Evolutionary conservation across 1,140 invertebrate genomes (phyloP).

Genomic region (Cydia strobilella): DNA sequence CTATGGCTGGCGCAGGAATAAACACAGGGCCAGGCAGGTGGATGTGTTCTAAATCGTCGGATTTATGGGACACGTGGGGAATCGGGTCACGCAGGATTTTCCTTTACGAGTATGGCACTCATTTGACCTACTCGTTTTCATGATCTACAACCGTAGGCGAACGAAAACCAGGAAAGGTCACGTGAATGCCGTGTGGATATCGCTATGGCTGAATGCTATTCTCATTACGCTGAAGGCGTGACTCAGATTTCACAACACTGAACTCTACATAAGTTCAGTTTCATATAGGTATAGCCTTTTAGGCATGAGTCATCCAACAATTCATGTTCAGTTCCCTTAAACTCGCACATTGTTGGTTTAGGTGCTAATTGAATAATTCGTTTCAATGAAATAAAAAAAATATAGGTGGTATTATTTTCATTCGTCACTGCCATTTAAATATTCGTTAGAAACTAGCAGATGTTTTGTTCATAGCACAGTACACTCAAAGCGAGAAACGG

Average conservation of each 20-base stretch:
- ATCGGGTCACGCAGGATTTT: slow-evolving; percentile 49
- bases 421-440: no score
- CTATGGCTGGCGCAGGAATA: slow-evolving; percentile 44
- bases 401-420: neutral
- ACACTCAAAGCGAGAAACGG: no score
- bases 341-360: neutral
- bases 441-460: no score
- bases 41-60: slow-evolving; percentile 48
- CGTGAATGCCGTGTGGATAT: slow-evolving; percentile 25
- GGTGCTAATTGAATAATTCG: neutral
- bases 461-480: no score
- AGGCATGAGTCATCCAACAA: neutral
- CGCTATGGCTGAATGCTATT: slow-evolving; percentile 25
- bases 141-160: neutral
- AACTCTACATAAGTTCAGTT: neutral
- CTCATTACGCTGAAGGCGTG: slow-evolving; percentile 24
- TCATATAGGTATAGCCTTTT: slow-evolving; percentile 1
- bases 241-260: slow-evolving; percentile 25
- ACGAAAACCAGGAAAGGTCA: slow-evolving; percentile 28
- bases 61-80: slow-evolving; percentile 57
- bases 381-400: neutral
- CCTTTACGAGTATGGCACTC: slow-evolving; percentile 41
- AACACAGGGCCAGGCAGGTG: slow-evolving; percentile 51
- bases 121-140: slow-evolving; percentile 34
- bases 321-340: slow-evolving; percentile 2